These are phyloP conservation scores for Cyrtorhinus lividipennis DNA, from an alignment of 1,140 invertebrate species.

Conservation along the genomic window DNA sequence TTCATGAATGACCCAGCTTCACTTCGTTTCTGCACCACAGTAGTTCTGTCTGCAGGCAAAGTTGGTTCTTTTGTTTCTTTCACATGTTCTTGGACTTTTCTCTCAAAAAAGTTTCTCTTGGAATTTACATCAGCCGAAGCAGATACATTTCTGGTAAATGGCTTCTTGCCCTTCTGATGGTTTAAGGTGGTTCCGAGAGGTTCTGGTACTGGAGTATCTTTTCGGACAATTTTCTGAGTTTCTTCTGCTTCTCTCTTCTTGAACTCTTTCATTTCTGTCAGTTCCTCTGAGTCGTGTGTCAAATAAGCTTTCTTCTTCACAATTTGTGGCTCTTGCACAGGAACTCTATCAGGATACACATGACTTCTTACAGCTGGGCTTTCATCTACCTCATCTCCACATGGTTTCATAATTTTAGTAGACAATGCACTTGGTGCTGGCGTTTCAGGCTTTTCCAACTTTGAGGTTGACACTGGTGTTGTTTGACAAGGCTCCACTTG, in stretches of 20 bases:
- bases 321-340: neutral
- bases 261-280: constrained; percentile 2
- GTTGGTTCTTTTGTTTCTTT: neutral
- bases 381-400: neutral
- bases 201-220: constrained; percentile 6
- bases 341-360: neutral
- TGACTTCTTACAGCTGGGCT: neutral
- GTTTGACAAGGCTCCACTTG: neutral
- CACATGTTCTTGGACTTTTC: constrained; percentile 18
- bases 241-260: constrained; percentile 11
- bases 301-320: neutral
- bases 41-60: neutral
- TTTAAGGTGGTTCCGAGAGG: constrained; percentile 9
- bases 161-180: constrained; percentile 17
- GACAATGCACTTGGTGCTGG: neutral
- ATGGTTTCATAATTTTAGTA: neutral
- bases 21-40: neutral
- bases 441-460: no score
- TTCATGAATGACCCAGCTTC: constrained; percentile 9
- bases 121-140: constrained; percentile 19
- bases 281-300: neutral
- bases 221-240: neutral
- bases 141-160: constrained; percentile 15
- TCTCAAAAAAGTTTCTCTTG: constrained; percentile 25
- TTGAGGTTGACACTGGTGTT: neutral